Percentiles rank a stretch among this genome's conserved stretches.
Conservation (phyloP, 2,113 vertebrate genomes). For the Lamprotornis superbus region DNA sequence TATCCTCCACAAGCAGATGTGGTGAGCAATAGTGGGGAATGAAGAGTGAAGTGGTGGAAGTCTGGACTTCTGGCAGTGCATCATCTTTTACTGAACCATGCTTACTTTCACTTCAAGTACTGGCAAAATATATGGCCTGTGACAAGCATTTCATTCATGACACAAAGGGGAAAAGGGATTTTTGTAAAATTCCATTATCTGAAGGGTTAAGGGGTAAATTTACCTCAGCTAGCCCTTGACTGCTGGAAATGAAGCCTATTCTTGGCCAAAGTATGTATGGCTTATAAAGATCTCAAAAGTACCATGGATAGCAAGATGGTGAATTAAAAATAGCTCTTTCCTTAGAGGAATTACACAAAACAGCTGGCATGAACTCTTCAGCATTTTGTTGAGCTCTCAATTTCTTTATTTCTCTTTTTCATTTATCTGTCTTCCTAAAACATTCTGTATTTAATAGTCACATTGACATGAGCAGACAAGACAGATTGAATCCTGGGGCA, state of each 20-base stretch:
- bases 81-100: neutral
- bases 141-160: neutral
- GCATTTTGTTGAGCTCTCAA: neutral
- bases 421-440: neutral
- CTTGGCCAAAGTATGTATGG: neutral
- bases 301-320: neutral
- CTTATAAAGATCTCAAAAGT: neutral
- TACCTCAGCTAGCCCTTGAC: neutral
- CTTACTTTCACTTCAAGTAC: neutral
- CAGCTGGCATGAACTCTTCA: neutral
- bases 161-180: neutral
- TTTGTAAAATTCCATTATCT: neutral
- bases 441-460: neutral
- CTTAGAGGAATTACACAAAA: neutral
- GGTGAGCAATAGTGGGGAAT: neutral
- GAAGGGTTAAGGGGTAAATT: neutral
- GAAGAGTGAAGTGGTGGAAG: neutral
- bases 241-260: neutral
- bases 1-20: neutral
- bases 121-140: neutral
- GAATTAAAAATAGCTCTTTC: neutral
- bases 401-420: neutral
- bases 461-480: neutral
- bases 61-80: neutral
- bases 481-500: neutral